phyloP scores from a whole-genome alignment of 2,797 vertebrate genomes.

The Fringilla coelebs region DNA sequence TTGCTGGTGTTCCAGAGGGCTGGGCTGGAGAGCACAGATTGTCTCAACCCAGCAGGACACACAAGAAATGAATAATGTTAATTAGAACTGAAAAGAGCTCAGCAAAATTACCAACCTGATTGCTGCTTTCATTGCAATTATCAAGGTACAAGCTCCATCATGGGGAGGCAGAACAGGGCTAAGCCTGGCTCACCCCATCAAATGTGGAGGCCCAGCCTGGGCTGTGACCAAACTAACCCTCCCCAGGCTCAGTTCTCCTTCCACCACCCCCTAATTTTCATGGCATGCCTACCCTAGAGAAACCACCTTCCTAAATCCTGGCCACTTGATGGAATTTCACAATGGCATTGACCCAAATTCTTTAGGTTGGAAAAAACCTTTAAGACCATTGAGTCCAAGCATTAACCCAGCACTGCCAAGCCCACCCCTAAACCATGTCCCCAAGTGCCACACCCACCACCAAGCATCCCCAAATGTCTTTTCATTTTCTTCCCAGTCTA shows the following conservation, averaged over 20 bases:
- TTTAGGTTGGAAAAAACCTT: background rate
- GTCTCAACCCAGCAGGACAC: conserved; percentile 66
- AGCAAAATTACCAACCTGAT: conserved; percentile 57
- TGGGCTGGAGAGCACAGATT: conserved; percentile 55
- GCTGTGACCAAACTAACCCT: background rate
- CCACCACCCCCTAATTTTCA: background rate
- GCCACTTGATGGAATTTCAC: background rate
- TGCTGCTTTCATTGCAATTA: conserved; percentile 44
- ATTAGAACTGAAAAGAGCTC: conserved; percentile 63
- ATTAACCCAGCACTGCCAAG: background rate
- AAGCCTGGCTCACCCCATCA: background rate
- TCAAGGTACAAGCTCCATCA: background rate
- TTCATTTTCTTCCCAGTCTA: background rate
- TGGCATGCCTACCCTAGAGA: background rate
- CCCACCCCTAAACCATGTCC: background rate
- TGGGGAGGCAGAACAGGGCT: background rate
- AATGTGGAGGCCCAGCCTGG: background rate
- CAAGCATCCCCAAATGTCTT: background rate
- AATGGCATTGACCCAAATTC: accelerated
- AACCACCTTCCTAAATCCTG: background rate
- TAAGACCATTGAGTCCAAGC: background rate
- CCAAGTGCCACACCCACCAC: background rate
- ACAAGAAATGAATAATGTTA: conserved; percentile 67
- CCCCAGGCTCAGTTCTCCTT: background rate
- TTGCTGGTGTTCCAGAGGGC: conserved; percentile 42